phyloP scores from a whole-genome alignment of 2,113 vertebrate genomes.

The Stigmatopora nigra region DNA sequence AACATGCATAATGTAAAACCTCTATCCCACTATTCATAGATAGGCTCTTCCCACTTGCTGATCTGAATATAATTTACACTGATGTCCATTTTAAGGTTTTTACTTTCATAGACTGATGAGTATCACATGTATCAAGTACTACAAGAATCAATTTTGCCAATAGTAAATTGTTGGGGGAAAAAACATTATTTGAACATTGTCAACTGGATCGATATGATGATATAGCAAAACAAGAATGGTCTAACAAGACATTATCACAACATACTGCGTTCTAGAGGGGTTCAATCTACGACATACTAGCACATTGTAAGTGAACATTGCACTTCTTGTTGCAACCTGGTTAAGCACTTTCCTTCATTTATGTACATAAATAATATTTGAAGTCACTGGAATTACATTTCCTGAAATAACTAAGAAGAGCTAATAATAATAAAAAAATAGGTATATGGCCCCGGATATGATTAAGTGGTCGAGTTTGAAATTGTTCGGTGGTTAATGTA shows the following conservation, averaged over 20 bases:
- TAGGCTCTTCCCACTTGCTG: slow-evolving; percentile 16
- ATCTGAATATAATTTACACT: neutral
- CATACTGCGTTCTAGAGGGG: neutral
- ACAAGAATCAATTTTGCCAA: neutral
- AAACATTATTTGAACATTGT: neutral
- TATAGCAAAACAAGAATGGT: neutral
- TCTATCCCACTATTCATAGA: slow-evolving; percentile 21
- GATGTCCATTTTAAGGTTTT: neutral
- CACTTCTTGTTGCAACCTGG: neutral
- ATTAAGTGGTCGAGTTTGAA: too few species aligned
- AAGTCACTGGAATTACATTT: neutral
- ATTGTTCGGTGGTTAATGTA: neutral
- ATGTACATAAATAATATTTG: neutral
- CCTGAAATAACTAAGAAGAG: too few species aligned
- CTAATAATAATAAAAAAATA: neutral
- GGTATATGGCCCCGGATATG: too few species aligned
- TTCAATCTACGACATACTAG: neutral
- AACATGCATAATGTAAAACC: slow-evolving; percentile 51
- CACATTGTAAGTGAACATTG: neutral
- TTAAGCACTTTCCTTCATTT: neutral
- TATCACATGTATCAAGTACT: too few species aligned
- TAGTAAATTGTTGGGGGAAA: neutral
- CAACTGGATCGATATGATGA: neutral
- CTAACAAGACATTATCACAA: neutral
- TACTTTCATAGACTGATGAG: neutral